Evolutionary conservation across 2,113 vertebrate genomes (phyloP), one percentile per base, ranked within the genome.

Genomic region (Dasyprocta punctata): DNA sequence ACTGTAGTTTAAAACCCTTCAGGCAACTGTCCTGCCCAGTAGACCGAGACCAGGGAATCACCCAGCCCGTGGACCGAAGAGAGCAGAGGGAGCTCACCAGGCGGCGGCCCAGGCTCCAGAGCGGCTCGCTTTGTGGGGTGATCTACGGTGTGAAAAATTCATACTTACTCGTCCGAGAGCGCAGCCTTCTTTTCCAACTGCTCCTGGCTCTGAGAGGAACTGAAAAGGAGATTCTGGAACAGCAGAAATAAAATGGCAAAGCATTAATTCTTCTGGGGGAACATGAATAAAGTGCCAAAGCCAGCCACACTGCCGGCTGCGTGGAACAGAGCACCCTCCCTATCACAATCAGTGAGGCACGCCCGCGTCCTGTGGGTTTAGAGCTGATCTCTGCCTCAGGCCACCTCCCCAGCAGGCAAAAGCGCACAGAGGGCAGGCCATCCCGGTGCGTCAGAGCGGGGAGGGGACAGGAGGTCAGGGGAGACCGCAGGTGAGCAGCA

Each of bases 101-200:
- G 47, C 26, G 20, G 30, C 49, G 47, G 73, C 28, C 77, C 47
- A 38, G 54, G 33, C 47, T 84, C 33, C 54, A 47, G 26, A 61
- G 56, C 13, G 9, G 9, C 33, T 61, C 52, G 44, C 33, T 88
- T 65, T 7, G 54, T 36, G 47, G 30, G n/a, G 56, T 14, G 67
- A 54, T 49, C 33, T 22, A 92, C 54, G 60, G 60, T 82, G 81
- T 95, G 96, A 95, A 97, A 98, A 98, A 95, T 65, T 92, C 30
- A 77, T 80, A 97, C 98, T 98, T 97, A 98, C 98, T 87, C 47
- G 96, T 87, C 83, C 86, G 95, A 92, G 86, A 93, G 91, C 44
- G 87, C 91, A 63, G 78, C 47, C 49, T 97, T 98, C 95, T 94
- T 87, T 82, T 82, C 73, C 93, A 78, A 56, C 69, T 20, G 89